These are phyloP conservation scores for Bombyx huttoni DNA, from an alignment of 2,888 invertebrate species.

Conservation along the genomic window DNA sequence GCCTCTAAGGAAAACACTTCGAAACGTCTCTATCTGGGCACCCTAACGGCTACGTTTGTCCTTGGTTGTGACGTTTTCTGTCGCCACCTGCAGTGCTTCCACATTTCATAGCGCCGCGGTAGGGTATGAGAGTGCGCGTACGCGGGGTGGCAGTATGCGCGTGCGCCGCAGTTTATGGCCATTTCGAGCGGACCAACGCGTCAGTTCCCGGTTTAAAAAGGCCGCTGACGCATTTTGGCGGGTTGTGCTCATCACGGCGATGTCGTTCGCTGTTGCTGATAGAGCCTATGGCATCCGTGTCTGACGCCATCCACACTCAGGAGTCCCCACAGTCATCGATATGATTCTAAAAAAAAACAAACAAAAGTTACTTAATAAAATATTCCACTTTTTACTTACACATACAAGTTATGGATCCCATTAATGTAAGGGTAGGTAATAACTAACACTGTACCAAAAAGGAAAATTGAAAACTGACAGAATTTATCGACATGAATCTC, in stretches of 20 bases:
- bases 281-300: constrained; percentile 62
- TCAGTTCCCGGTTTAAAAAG: constrained; percentile 64
- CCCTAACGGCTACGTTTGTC: constrained; percentile 62
- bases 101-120: constrained; percentile 74
- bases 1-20: constrained; percentile 48
- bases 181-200: constrained; percentile 63
- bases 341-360: constrained; percentile 33
- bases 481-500: too few relatives aligned
- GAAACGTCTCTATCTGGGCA: constrained; percentile 62
- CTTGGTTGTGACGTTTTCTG: constrained; percentile 68
- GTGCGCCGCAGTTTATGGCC: constrained; percentile 54
- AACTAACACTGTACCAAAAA: too few relatives aligned
- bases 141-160: constrained; percentile 40
- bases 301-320: constrained; percentile 23
- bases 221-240: constrained; percentile 69
- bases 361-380: background rate
- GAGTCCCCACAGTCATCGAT: constrained; percentile 38
- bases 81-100: constrained; percentile 88
- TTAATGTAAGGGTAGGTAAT: too few relatives aligned
- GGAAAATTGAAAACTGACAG: too few relatives aligned
- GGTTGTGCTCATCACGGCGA: constrained; percentile 71
- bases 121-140: constrained; percentile 42
- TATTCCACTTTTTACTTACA: too few relatives aligned
- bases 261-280: constrained; percentile 47
- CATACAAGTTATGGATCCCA: too few relatives aligned